Conservation (phyloP, 2,797 vertebrate genomes). For the Microctenopoma lineatum region DNA sequence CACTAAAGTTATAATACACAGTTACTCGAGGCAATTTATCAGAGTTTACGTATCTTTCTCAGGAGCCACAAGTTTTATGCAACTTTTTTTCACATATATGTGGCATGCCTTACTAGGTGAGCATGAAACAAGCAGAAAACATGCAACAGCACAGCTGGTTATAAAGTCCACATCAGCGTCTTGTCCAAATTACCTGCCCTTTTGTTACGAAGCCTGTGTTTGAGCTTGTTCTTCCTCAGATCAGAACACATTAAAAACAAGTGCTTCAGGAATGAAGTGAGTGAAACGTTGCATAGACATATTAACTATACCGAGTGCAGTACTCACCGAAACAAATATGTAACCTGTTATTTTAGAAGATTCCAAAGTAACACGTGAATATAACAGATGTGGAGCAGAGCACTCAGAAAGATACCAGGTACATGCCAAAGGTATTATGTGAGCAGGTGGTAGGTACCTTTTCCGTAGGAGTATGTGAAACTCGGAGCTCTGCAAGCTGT, state of each 20-base stretch:
- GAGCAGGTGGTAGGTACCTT: constrained; percentile 83
- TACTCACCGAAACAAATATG: constrained; percentile 2
- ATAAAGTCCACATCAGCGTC: neutral
- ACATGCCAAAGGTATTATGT: constrained; percentile 9
- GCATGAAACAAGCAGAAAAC: neutral
- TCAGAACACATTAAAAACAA: constrained; percentile 6
- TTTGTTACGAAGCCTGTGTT: constrained; percentile 11
- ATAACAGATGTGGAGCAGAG: constrained; percentile 9
- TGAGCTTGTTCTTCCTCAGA: constrained; percentile 4
- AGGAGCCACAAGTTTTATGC: neutral
- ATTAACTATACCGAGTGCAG: neutral
- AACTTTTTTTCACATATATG: neutral
- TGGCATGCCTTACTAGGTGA: neutral
- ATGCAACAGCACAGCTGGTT: no score
- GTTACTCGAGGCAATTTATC: neutral
- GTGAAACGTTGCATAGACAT: neutral
- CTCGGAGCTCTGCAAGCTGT: constrained; percentile 91
- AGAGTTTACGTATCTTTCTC: neutral
- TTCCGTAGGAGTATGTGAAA: constrained; percentile 96
- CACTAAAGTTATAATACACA: no score
- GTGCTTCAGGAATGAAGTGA: constrained; percentile 8
- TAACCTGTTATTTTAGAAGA: no score
- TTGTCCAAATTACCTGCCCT: constrained; percentile 18
- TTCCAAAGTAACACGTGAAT: constrained; percentile 2
- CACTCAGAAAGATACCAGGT: neutral